Evolutionary conservation across 2,113 vertebrate species (phyloP), one percentile per base, ranked within the genome.

Genomic region (Nycticryphes semicollaris): DNA sequence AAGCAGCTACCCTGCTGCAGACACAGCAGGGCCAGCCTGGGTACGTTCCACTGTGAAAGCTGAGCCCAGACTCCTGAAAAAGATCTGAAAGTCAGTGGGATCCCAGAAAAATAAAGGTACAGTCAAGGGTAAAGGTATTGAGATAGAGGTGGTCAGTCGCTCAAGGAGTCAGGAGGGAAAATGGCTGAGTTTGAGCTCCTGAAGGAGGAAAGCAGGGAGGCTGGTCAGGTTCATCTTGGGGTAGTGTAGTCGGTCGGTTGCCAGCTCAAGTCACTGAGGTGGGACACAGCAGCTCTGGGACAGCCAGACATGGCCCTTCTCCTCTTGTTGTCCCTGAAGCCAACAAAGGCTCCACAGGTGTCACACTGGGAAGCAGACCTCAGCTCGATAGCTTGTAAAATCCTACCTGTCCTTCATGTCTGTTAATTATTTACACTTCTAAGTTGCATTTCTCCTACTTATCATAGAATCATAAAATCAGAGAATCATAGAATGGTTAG

Each of bases 181-280:
- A 62, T 1, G 7, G 45, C 28, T 2, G 9, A 73, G 24, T 21
- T 48, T 20, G 37, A 87, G 22, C 28, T 85, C 43, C 62, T 72
- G 57, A 59, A 45, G 35, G 23, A 57, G 50, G 33, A 77, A 64
- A 81, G 48, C 22, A 54, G 20, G 25, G 24, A 81, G 24, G 35
- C 12, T 60, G 35, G 7, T 35, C 48, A 48, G 22, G 33, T 28
- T 16, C 27, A 28, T 28, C 56, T 37, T 28, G 19, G 37, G 7
- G 6, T 6, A 9, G 12, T 21, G 35, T 5, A 6, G 13, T 22
- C 8, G 5, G 28, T 45, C 62, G 25, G 13, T 27, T 2, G 0
- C 31, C n/a, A 79, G 48, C 19, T 48, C 0, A 1, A 77, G 62
- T 25, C 78, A 54, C 24, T 53, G 45, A 7, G 79, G 30, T 43